A percentile compares a stretch with the other conserved stretches of the same genome.
phyloP scores from a whole-genome alignment of 2,797 vertebrate species.

The Semotilus atromaculatus region DNA sequence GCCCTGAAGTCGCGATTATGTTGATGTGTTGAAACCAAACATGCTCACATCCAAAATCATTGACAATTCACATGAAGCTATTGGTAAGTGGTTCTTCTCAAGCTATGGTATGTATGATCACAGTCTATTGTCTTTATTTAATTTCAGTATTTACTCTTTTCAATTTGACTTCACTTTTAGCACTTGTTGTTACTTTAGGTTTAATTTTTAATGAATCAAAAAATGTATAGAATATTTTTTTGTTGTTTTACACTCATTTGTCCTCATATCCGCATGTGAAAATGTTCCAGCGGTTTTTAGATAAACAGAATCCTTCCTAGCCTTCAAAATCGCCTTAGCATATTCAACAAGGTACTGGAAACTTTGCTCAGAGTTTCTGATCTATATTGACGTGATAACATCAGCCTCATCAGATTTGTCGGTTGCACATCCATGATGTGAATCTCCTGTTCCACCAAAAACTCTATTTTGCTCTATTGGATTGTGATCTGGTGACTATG shows the following conservation, averaged over 20 bases:
- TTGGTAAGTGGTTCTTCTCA: not conserved
- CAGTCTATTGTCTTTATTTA: not conserved
- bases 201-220: not conserved
- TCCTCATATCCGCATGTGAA: not conserved
- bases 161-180: not conserved
- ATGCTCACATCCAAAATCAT: conserved; percentile 7
- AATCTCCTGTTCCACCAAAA: not conserved
- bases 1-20: not conserved
- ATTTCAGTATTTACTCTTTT: not conserved
- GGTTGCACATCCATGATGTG: not conserved
- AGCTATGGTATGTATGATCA: not conserved
- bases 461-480: not conserved
- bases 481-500: not conserved
- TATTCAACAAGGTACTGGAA: not conserved
- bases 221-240: not conserved
- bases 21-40: not conserved
- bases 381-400: not conserved
- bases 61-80: not conserved
- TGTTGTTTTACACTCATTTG: not conserved
- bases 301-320: no score
- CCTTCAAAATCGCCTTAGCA: not conserved
- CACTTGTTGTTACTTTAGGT: not conserved
- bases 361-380: not conserved
- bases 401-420: not conserved
- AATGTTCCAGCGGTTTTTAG: not conserved